A percentile compares a stretch with the other conserved stretches of the same genome.
These are phyloP conservation scores for Zoroaster sp. DNA, from an alignment of 53 echinoderm and acorn worm genomes.

Conservation along the genomic window DNA sequence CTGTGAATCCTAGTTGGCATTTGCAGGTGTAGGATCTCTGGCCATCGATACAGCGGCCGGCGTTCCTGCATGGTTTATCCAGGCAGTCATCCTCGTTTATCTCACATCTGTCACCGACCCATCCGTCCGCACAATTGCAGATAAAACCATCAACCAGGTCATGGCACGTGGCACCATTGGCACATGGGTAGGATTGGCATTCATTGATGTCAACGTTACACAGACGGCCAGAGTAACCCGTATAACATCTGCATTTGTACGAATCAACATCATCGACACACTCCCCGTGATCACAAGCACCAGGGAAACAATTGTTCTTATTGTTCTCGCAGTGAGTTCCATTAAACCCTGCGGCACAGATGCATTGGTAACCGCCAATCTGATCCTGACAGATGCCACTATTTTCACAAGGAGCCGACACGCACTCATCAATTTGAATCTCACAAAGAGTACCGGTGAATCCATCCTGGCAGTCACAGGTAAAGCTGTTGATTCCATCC, in stretches of 20 bases:
- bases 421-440: slow-evolving; percentile 33
- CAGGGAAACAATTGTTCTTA: slow-evolving; percentile 24
- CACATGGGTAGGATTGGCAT: slow-evolving; percentile 44
- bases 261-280: slow-evolving; percentile 38
- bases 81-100: slow-evolving; percentile 20
- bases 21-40: slow-evolving; percentile 10
- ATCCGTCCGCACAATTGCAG: slow-evolving; percentile 42
- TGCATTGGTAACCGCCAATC: slow-evolving; percentile 26
- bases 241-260: slow-evolving; percentile 36
- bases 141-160: slow-evolving; percentile 16
- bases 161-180: slow-evolving; percentile 38
- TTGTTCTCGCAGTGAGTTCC: slow-evolving; percentile 34
- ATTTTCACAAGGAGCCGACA: slow-evolving; percentile 27
- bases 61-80: slow-evolving; percentile 31
- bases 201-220: slow-evolving; percentile 51
- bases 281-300: neutral
- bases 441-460: slow-evolving; percentile 36
- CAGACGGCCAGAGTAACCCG: slow-evolving; percentile 27
- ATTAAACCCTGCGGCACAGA: slow-evolving; percentile 36
- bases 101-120: slow-evolving; percentile 41
- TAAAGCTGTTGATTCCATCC: slow-evolving; percentile 8
- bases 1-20: slow-evolving; percentile 42
- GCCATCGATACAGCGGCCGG: slow-evolving; percentile 25
- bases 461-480: slow-evolving; percentile 25
- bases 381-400: slow-evolving; percentile 33